A percentile compares a stretch with the other conserved stretches of the same genome.
Conservation (phyloP, 2,888 invertebrate genomes). For the Magallana nippona region DNA sequence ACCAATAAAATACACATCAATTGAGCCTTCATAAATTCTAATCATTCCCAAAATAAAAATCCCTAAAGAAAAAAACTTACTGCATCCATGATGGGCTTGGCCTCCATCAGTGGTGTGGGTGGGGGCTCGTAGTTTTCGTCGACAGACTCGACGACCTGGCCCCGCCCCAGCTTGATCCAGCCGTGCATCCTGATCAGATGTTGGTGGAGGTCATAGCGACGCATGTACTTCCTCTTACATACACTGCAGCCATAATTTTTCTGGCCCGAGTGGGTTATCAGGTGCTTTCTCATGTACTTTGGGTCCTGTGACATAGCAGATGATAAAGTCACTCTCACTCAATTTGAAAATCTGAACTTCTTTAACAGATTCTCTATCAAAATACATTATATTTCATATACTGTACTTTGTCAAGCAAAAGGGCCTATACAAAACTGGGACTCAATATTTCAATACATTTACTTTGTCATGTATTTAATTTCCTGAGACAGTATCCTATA, state of each 20-base stretch:
- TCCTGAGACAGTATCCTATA: too few relatives aligned
- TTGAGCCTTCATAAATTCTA: too few relatives aligned
- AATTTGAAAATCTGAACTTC: too few relatives aligned
- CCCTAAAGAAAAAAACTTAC: neutral
- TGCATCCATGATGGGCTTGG: neutral
- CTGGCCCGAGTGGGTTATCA: slow-evolving; percentile 44
- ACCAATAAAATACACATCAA: too few relatives aligned
- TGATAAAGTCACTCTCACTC: neutral
- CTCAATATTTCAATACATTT: too few relatives aligned
- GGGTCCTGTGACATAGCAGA: neutral
- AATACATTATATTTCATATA: too few relatives aligned
- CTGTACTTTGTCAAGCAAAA: too few relatives aligned
- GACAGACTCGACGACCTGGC: slow-evolving; percentile 35
- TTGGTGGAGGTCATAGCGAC: slow-evolving; percentile 48
- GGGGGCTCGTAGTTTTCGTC: neutral
- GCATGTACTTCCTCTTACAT: slow-evolving; percentile 47
- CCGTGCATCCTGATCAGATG: slow-evolving; percentile 49
- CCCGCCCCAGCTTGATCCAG: slow-evolving; percentile 48
- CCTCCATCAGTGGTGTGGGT: neutral
- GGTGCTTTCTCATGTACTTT: slow-evolving; percentile 49
- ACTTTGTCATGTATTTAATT: too few relatives aligned
- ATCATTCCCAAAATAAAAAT: too few relatives aligned
- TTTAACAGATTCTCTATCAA: too few relatives aligned
- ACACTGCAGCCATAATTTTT: slow-evolving; percentile 43
- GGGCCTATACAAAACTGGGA: too few relatives aligned